Evolutionary conservation across 2,113 vertebrate species (phyloP).

Genomic region (Nasalis larvatus): DNA sequence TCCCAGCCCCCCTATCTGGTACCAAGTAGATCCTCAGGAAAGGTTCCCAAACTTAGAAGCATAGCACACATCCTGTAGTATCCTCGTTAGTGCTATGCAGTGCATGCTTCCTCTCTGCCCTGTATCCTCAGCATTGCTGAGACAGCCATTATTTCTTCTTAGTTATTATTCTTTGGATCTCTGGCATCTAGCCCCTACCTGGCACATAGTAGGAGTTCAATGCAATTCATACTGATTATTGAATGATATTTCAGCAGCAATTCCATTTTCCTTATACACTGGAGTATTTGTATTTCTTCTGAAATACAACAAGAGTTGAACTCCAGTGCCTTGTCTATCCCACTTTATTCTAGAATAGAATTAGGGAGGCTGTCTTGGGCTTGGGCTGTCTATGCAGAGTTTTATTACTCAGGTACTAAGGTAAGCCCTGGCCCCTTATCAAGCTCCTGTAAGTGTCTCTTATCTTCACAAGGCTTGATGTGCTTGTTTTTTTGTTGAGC

Average conservation of each 20-base stretch:
- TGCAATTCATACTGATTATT: not conserved
- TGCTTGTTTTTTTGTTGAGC: not conserved
- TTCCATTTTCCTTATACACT: not conserved
- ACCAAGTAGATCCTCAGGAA: not conserved
- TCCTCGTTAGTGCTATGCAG: not conserved
- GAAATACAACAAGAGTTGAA: not conserved
- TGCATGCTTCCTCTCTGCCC: no score
- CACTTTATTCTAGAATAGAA: not conserved
- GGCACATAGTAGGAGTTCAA: not conserved
- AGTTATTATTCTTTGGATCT: not conserved
- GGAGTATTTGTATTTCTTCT: not conserved
- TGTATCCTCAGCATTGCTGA: not conserved
- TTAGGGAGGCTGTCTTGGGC: not conserved
- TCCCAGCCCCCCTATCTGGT: not conserved
- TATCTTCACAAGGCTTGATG: not conserved
- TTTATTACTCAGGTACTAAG: not conserved
- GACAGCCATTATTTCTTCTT: not conserved
- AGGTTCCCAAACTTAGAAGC: not conserved
- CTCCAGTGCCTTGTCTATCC: not conserved
- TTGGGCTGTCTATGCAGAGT: not conserved
- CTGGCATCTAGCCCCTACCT: not conserved
- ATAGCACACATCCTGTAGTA: accelerated
- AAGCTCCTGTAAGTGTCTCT: not conserved
- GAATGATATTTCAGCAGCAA: not conserved
- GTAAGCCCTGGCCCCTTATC: not conserved